These are phyloP conservation scores for Ametastegia equiseti DNA, from an alignment of 2,888 invertebrate genomes.

Conservation along the genomic window DNA sequence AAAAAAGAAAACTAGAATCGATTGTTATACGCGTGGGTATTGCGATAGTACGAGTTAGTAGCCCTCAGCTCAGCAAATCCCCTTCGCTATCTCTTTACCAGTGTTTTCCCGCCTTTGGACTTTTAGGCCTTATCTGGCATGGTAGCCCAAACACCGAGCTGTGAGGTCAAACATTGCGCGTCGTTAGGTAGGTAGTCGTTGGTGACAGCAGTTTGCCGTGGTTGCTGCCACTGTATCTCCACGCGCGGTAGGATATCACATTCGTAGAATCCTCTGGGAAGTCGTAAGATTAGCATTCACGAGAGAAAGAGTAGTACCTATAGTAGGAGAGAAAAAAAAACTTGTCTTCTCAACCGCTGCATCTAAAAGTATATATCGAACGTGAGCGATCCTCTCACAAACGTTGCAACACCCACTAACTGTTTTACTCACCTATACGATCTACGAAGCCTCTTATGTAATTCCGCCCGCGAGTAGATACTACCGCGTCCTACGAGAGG, in stretches of 20 bases:
- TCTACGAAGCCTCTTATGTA: constrained; percentile 40
- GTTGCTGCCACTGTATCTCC: constrained; percentile 35
- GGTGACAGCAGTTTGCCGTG: constrained; percentile 23
- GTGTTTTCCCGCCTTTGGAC: not conserved
- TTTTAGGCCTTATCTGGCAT: constrained; percentile 15
- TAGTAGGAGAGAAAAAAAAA: not conserved
- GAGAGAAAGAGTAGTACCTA: constrained; percentile 23
- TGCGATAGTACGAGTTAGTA: not conserved
- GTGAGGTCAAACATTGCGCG: constrained; percentile 35
- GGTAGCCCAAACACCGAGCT: constrained; percentile 24
- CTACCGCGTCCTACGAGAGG: constrained; percentile 44
- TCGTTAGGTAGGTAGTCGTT: constrained; percentile 27
- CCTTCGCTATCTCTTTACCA: not conserved
- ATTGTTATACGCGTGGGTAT: not conserved
- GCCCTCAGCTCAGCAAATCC: not conserved
- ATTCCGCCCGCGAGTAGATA: constrained; percentile 34
- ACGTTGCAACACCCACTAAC: constrained; percentile 45
- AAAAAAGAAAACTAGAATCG: not conserved
- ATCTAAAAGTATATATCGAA: not conserved
- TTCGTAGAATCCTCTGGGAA: constrained; percentile 32
- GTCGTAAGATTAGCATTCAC: constrained; percentile 30
- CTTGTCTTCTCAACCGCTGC: not conserved
- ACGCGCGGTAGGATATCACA: constrained; percentile 1
- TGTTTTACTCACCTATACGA: constrained; percentile 45
- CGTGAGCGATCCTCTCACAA: constrained; percentile 34